phyloP scores from a whole-genome alignment of 2,113 vertebrate genomes.

The Ellobius talpinus region DNA sequence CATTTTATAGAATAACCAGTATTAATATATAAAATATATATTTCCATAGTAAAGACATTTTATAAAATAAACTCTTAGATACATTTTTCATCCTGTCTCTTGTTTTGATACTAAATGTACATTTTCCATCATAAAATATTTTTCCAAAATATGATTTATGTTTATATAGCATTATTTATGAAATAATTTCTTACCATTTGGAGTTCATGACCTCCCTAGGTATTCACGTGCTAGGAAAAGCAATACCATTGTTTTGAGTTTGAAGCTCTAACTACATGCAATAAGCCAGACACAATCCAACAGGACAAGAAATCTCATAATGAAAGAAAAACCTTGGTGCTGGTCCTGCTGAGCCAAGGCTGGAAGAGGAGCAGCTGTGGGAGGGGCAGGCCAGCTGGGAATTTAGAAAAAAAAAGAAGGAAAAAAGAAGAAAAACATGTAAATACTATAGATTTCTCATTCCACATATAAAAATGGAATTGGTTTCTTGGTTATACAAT shows the following conservation, averaged over 20 bases:
- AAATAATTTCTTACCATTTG: constrained; percentile 27
- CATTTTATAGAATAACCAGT: background rate
- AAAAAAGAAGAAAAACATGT: background rate
- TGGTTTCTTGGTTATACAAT: background rate
- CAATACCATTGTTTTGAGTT: constrained; percentile 17
- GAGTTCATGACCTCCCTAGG: background rate
- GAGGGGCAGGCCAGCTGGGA: too few relatives aligned
- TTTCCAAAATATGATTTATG: constrained; percentile 32
- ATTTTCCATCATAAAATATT: background rate
- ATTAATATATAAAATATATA: constrained; percentile 43
- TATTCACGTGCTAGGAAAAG: constrained; percentile 47
- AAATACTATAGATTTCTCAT: constrained; percentile 46
- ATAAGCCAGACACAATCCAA: constrained; percentile 8
- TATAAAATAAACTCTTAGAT: constrained; percentile 21
- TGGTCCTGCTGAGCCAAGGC: too few relatives aligned
- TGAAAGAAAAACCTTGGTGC: constrained; percentile 25
- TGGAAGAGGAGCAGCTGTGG: too few relatives aligned
- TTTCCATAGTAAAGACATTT: constrained; percentile 56
- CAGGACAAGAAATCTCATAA: background rate
- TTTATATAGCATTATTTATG: constrained; percentile 37
- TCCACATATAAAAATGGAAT: background rate
- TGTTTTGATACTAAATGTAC: constrained; percentile 4
- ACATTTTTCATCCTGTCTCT: constrained; percentile 37
- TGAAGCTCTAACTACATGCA: constrained; percentile 25
- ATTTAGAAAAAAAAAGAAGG: too few relatives aligned